A percentile compares a stretch with the other conserved stretches of the same genome.
phyloP scores from a whole-genome alignment of 2,797 vertebrate genomes.

The Selene dorsalis region DNA sequence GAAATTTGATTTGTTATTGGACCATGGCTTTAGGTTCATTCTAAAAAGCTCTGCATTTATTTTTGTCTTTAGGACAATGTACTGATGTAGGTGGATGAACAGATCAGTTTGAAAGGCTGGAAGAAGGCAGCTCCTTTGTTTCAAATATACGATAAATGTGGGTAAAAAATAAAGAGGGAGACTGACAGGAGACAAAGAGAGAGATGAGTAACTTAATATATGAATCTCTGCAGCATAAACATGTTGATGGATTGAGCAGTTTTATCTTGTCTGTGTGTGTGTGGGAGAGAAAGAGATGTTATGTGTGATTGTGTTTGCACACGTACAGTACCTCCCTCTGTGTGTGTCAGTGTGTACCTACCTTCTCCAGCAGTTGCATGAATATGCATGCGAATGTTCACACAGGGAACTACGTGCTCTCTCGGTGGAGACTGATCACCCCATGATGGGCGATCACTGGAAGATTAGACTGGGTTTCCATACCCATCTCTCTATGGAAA shows the following conservation, averaged over 20 bases:
- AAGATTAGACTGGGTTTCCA: slow-evolving; percentile 71
- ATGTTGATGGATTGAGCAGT: slow-evolving; percentile 58
- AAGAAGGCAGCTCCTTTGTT: slow-evolving; percentile 43
- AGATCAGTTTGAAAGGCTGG: slow-evolving; percentile 35
- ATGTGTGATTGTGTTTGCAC: slow-evolving; percentile 51
- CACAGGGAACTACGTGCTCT: slow-evolving; percentile 48
- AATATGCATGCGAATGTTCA: slow-evolving; percentile 67
- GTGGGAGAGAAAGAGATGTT: slow-evolving; percentile 24
- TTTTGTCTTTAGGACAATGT: too few relatives aligned
- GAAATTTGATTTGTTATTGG: slow-evolving; percentile 16
- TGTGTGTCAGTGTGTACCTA: slow-evolving; percentile 35
- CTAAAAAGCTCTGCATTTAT: slow-evolving; percentile 4
- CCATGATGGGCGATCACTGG: slow-evolving; percentile 71
- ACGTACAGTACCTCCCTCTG: slow-evolving; percentile 29
- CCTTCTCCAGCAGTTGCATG: slow-evolving; percentile 28
- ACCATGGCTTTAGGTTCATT: slow-evolving; percentile 8
- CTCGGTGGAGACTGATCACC: slow-evolving; percentile 70
- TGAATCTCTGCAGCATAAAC: slow-evolving; percentile 44
- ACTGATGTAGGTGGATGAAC: slow-evolving; percentile 53
- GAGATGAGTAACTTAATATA: slow-evolving; percentile 63
- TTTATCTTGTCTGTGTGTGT: slow-evolving; percentile 32
- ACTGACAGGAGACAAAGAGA: slow-evolving; percentile 53
- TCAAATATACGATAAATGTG: slow-evolving; percentile 26
- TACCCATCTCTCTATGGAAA: slow-evolving; percentile 69
- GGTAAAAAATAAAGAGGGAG: slow-evolving; percentile 22